Conservation (phyloP, 2,797 vertebrate species). For the Rhodeus uyekii region DNA sequence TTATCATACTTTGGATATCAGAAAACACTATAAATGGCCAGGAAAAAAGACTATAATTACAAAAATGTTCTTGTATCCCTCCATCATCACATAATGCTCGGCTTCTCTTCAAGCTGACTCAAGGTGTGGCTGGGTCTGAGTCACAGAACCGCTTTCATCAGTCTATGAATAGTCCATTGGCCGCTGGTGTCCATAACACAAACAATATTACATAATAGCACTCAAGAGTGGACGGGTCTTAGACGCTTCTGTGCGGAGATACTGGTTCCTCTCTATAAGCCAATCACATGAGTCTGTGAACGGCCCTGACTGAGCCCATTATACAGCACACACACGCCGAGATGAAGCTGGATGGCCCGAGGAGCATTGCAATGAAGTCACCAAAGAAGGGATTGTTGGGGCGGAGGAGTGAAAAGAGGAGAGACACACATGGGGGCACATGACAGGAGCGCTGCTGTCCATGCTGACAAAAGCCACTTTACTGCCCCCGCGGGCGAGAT, state of each 20-base stretch:
- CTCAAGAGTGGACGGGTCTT: constrained; percentile 4
- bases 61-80: not conserved
- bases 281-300: constrained; percentile 35
- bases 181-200: constrained; percentile 25
- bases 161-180: constrained; percentile 32
- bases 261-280: constrained; percentile 40
- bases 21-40: not conserved
- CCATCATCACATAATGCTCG: not conserved
- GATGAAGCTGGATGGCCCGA: constrained; percentile 1
- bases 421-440: constrained; percentile 10
- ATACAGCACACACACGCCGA: not conserved
- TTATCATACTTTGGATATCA: too few species aligned
- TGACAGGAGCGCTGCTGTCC: constrained; percentile 4
- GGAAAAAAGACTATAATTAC: not conserved
- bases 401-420: not conserved
- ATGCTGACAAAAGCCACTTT: constrained; percentile 31
- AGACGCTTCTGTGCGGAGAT: constrained; percentile 31
- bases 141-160: constrained; percentile 38
- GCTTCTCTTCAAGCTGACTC: constrained; percentile 2
- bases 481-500: constrained; percentile 44
- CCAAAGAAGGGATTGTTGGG: constrained; percentile 39
- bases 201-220: constrained; percentile 22
- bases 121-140: constrained; percentile 1
- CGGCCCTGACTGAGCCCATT: constrained; percentile 27
- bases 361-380: constrained; percentile 21